phyloP scores from a whole-genome alignment of 1,140 invertebrate genomes.

The Myzus persicae region DNA sequence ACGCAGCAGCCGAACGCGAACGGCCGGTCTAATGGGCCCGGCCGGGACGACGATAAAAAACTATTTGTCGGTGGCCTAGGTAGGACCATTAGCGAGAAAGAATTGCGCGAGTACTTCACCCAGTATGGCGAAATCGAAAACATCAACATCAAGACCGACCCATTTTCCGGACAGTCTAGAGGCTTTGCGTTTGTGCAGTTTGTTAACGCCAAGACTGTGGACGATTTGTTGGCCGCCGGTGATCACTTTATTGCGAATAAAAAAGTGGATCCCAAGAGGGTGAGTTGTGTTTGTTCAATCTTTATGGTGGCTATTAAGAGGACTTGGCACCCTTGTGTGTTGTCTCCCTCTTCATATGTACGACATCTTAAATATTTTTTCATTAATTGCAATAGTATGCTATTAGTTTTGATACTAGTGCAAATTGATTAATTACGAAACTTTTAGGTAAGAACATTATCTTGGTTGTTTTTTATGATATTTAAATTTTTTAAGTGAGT shows the following conservation, averaged over 20 bases:
- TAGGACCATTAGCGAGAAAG: conserved; percentile 67
- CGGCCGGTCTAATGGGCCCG: conserved; percentile 62
- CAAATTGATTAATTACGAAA: no score
- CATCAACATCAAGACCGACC: conserved; percentile 73
- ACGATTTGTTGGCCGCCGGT: conserved; percentile 63
- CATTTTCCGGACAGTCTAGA: conserved; percentile 71
- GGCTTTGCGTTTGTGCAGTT: conserved; percentile 79
- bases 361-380: no score
- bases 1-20: conserved; percentile 58
- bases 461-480: no score
- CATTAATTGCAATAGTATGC: no score
- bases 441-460: no score
- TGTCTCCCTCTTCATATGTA: no score
- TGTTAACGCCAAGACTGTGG: conserved; percentile 70
- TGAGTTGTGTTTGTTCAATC: background rate
- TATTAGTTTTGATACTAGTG: no score
- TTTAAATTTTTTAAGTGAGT: no score
- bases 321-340: no score
- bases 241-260: conserved; percentile 70
- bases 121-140: conserved; percentile 73
- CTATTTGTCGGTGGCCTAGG: conserved; percentile 67
- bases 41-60: conserved; percentile 68
- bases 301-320: background rate
- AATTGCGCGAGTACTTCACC: conserved; percentile 71
- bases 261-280: conserved; percentile 73